Evolutionary conservation across 1,140 invertebrate species (phyloP).

Genomic region (Rhysida immarginata): DNA sequence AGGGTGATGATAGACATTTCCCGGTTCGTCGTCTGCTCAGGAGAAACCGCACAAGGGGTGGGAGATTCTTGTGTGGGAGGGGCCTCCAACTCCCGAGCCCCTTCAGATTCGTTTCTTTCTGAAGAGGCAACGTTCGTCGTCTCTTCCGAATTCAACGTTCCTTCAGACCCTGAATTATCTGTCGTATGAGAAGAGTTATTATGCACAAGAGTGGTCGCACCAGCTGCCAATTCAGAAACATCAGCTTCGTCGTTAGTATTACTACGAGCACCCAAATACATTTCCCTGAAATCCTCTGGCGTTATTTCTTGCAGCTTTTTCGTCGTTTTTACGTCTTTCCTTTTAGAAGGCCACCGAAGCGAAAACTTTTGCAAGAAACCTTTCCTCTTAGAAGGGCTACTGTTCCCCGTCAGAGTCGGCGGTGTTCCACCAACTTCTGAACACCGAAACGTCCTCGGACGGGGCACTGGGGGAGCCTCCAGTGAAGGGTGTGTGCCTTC

Average conservation of each 20-base stretch:
- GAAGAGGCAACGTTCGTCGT: background rate
- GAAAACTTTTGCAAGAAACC: constrained; percentile 26
- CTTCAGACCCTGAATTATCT: background rate
- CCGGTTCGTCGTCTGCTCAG: background rate
- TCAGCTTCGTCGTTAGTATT: background rate
- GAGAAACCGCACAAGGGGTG: background rate
- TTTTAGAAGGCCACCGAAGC: constrained; percentile 25
- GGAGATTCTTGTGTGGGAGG: background rate
- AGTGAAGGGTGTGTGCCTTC: no score
- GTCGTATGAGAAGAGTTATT: background rate
- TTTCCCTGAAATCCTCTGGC: constrained; percentile 21
- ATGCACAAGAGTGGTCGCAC: background rate
- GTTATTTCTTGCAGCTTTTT: constrained; percentile 17
- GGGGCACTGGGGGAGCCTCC: background rate
- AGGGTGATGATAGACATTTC: constrained; percentile 1
- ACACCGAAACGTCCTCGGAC: background rate
- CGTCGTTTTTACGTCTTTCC: constrained; percentile 8
- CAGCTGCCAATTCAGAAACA: background rate
- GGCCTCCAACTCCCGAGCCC: background rate
- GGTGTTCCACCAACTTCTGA: background rate
- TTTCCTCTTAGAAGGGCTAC: no score
- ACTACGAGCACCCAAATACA: constrained; percentile 11
- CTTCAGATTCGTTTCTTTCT: background rate
- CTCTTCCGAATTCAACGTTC: background rate
- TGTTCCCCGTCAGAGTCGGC: no score